Percentiles rank a stretch among this genome's conserved stretches.
Evolutionary conservation across 2,797 vertebrate species (phyloP).

Genomic region (Notamacropus eugenii): DNA sequence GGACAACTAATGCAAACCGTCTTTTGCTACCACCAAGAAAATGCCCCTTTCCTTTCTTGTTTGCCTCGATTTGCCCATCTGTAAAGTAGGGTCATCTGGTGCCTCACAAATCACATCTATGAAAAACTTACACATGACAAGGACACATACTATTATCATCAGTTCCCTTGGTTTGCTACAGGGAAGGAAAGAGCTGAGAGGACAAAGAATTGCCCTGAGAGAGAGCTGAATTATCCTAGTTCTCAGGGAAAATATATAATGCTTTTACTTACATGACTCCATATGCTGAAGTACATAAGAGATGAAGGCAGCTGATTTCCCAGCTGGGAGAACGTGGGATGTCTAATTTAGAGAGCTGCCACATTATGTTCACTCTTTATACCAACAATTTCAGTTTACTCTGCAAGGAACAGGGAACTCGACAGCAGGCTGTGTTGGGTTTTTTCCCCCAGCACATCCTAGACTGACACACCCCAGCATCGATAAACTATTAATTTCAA

Average conservation of each 20-base stretch:
- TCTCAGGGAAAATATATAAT: background rate
- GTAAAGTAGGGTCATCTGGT: background rate
- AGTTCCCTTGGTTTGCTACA: background rate
- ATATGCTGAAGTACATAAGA: conserved; percentile 16
- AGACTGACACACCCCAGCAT: background rate
- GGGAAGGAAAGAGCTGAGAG: background rate
- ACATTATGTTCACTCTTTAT: background rate
- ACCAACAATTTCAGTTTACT: conserved; percentile 11
- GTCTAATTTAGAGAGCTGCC: conserved; percentile 29
- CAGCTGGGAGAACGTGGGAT: accelerated
- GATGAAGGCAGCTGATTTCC: conserved; percentile 57
- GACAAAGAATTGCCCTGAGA: background rate
- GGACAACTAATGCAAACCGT: background rate
- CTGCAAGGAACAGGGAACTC: conserved; percentile 33
- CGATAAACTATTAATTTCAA: conserved; percentile 16
- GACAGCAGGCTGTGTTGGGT: conserved; percentile 42
- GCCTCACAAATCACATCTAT: background rate
- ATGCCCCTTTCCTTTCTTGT: background rate
- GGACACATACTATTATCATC: background rate
- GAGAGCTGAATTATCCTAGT: background rate
- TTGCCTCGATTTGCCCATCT: background rate
- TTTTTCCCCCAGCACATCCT: background rate
- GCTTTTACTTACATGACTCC: background rate
- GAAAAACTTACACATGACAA: background rate
- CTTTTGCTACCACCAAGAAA: background rate